Evolutionary conservation across 1,140 invertebrate genomes (phyloP).

Genomic region (Cylas formicarius): DNA sequence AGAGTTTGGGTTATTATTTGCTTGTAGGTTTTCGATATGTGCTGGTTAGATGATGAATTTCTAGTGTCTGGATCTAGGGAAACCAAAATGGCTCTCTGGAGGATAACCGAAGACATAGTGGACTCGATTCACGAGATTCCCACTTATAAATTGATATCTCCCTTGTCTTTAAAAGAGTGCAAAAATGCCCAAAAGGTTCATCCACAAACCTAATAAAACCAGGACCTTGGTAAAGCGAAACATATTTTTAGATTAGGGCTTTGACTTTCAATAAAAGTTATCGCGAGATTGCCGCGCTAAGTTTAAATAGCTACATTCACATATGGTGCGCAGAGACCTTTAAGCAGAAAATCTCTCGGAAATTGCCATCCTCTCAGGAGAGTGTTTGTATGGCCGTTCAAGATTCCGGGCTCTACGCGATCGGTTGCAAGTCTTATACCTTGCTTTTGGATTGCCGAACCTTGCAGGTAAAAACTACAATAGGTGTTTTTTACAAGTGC

Average conservation of each 20-base stretch:
- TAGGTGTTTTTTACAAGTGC: no score
- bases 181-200: conserved; percentile 48
- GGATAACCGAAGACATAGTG: conserved; percentile 49
- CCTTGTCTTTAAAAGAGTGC: conserved; percentile 70
- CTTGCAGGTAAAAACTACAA: conserved; percentile 66
- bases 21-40: conserved; percentile 73
- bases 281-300: conserved; percentile 85
- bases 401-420: conserved; percentile 78
- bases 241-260: conserved; percentile 70
- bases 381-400: conserved; percentile 88
- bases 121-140: conserved; percentile 45
- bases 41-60: conserved; percentile 94
- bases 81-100: conserved; percentile 75
- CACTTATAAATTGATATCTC: conserved; percentile 55
- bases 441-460: conserved; percentile 82
- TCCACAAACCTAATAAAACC: background rate
- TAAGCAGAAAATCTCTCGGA: conserved; percentile 76
- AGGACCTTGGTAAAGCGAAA: background rate
- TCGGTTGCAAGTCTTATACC: conserved; percentile 90
- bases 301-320: conserved; percentile 88
- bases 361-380: conserved; percentile 82
- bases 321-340: conserved; percentile 84
- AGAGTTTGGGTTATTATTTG: conserved; percentile 4
- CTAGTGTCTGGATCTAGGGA: conserved; percentile 89
- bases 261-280: conserved; percentile 79